A percentile compares a stretch with the other conserved stretches of the same genome.
Conservation (phyloP, 2,888 invertebrate species). For the Scrobipalpa costella region DNA sequence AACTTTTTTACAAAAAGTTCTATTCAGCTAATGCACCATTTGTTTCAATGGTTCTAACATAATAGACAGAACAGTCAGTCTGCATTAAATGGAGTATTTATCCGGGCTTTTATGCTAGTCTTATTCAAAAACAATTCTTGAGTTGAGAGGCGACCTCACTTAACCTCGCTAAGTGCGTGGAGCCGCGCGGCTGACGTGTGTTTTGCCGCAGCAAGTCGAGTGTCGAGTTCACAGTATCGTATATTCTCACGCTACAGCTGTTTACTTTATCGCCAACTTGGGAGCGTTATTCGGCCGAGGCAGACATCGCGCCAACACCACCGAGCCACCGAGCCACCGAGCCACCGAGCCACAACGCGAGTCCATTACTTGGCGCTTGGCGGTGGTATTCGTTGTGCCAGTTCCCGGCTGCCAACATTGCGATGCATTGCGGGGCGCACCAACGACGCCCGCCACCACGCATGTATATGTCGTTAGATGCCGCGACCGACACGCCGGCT, state of each 20-base stretch:
- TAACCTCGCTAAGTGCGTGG: background rate
- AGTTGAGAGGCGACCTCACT: background rate
- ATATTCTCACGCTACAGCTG: background rate
- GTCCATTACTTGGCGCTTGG: conserved; percentile 4
- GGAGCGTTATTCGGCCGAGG: background rate
- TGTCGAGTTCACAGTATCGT: background rate
- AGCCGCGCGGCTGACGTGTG: background rate
- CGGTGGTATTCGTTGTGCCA: conserved; percentile 2
- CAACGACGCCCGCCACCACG: background rate
- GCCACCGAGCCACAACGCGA: background rate
- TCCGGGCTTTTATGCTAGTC: too few relatives aligned
- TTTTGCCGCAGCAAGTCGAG: background rate
- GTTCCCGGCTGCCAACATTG: conserved; percentile 13
- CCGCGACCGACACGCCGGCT: background rate
- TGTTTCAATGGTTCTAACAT: too few relatives aligned
- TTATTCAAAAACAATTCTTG: background rate
- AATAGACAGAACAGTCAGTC: too few relatives aligned
- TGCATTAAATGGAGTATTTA: too few relatives aligned
- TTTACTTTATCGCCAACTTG: background rate
- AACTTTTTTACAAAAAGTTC: too few relatives aligned
- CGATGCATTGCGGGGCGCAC: conserved; percentile 1
- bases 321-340: background rate
- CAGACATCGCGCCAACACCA: too few relatives aligned
- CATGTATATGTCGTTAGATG: background rate
- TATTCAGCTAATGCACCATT: too few relatives aligned